phyloP scores from a whole-genome alignment of 2,888 invertebrate genomes.

The Drosophila algonquin region DNA sequence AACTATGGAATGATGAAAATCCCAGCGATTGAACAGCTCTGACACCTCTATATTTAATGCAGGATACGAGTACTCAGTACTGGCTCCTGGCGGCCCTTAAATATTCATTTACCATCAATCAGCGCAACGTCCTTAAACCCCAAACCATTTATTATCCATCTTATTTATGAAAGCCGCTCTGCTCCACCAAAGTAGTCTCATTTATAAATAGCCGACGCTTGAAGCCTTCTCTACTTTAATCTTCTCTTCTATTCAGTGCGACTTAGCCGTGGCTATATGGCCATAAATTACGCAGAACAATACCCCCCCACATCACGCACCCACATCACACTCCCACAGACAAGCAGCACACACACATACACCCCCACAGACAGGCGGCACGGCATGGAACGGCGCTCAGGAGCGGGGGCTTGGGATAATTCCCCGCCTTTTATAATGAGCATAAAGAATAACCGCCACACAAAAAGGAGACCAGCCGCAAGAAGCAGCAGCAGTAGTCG shows the following conservation, averaged over 20 bases:
- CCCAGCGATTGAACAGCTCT: too few species aligned
- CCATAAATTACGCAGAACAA: conserved; percentile 59
- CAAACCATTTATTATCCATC: conserved; percentile 8
- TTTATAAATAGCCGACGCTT: conserved; percentile 47
- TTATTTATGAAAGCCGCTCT: conserved; percentile 23
- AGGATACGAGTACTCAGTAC: conserved; percentile 13
- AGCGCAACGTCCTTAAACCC: background rate
- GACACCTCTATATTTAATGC: background rate
- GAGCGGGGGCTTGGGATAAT: conserved; percentile 45
- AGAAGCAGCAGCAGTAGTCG: background rate
- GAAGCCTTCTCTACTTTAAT: conserved; percentile 23
- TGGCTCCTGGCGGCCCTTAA: conserved; percentile 8
- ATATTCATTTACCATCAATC: conserved; percentile 31
- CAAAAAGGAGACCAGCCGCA: conserved; percentile 15
- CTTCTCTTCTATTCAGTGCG: background rate
- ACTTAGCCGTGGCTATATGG: conserved; percentile 26
- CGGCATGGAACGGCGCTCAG: too few species aligned
- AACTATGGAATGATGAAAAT: background rate
- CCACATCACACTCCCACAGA: conserved; percentile 1
- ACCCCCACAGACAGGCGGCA: conserved; percentile 5
- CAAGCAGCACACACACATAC: conserved; percentile 7
- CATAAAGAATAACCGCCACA: conserved; percentile 46
- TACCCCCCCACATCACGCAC: conserved; percentile 1
- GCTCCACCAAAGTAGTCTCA: conserved; percentile 1
- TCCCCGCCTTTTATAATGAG: conserved; percentile 61